Evolutionary conservation across 2,113 vertebrate genomes (phyloP).

Genomic region (Tapirus terrestris): DNA sequence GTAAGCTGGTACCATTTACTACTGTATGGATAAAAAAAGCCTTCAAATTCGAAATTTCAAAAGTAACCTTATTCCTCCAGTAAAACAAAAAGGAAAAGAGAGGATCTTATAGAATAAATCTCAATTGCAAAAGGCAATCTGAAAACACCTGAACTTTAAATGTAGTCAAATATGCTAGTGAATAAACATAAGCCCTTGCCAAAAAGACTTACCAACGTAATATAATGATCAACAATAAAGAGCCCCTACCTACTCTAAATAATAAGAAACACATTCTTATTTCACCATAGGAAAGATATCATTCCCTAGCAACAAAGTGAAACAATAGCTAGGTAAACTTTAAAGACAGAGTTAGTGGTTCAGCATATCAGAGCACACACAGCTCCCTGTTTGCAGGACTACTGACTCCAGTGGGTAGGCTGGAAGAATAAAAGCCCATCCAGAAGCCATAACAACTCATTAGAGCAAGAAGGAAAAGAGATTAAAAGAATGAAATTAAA

Average conservation of each 20-base stretch:
- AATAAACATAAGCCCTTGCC: background rate
- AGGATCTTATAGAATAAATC: background rate
- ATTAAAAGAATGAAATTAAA: background rate
- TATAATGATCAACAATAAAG: slow-evolving; percentile 22
- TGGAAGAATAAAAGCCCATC: background rate
- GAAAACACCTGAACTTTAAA: background rate
- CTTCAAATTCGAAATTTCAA: slow-evolving; percentile 12
- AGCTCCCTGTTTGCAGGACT: background rate
- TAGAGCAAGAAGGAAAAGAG: background rate
- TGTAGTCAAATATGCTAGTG: background rate
- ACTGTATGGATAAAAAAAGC: background rate
- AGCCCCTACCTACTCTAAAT: background rate
- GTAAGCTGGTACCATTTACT: slow-evolving; percentile 1
- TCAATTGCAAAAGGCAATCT: slow-evolving; percentile 47
- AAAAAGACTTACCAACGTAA: background rate
- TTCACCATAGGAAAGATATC: background rate
- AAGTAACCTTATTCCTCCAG: slow-evolving; percentile 2
- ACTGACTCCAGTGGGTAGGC: background rate
- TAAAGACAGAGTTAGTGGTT: background rate
- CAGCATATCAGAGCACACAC: background rate
- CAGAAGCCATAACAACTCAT: background rate
- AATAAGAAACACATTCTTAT: background rate
- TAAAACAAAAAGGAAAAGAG: background rate
- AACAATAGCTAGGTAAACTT: background rate
- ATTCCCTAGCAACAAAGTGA: slow-evolving; percentile 24